Evolutionary conservation across 2,888 invertebrate genomes (phyloP), one percentile per base, ranked within the genome.

Genomic region (Xiphydria camelus): DNA sequence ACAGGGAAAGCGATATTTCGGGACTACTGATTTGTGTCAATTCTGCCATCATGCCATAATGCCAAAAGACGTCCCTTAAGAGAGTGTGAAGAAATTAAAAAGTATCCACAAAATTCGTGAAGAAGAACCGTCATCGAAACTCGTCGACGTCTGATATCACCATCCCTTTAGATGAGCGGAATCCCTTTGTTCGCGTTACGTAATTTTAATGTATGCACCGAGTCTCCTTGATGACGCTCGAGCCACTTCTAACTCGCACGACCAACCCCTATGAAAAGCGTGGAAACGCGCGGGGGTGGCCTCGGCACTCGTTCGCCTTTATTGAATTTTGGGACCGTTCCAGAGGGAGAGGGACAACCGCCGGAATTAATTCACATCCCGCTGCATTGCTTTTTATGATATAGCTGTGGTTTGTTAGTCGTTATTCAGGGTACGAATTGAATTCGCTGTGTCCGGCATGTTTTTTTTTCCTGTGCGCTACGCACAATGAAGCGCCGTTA

Each of bases 361-460:
- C 61, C 59, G 59, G 67, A 73, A 75, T 73, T 73, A 72, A 73
- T 74, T 70, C 71, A 65, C 69, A 66, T 67, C 68, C 67, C 64
- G 63, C 62, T 69, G 71, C 70, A 73, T 68, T 67, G 70, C 72
- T 72, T 73, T 75, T 73, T 73, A 73, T 66, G 66, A 69, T 72
- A 73, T 72, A 74, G 74, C 71, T 72, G 73, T 68, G 73, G 72
- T 73, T 74, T 72, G 73, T 73, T 73, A 73, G 73, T 61, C 69
- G 71, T 73, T 72, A 74, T 74, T 74, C 71, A 72, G 61, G 57
- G 61, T 51, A 57, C 59, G 62, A 68, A 74, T 73, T 73, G 61
- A 69, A 72, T 73, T 70, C 65, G 12, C 29, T 34, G 41, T 39
- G 46, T 44, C 40, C 50, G 32, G 41, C 41, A 44, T 33, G 9